Evolutionary conservation across 2,113 vertebrate genomes (phyloP), one percentile per base, ranked within the genome.

Genomic region (Cricetomys ansorgei): DNA sequence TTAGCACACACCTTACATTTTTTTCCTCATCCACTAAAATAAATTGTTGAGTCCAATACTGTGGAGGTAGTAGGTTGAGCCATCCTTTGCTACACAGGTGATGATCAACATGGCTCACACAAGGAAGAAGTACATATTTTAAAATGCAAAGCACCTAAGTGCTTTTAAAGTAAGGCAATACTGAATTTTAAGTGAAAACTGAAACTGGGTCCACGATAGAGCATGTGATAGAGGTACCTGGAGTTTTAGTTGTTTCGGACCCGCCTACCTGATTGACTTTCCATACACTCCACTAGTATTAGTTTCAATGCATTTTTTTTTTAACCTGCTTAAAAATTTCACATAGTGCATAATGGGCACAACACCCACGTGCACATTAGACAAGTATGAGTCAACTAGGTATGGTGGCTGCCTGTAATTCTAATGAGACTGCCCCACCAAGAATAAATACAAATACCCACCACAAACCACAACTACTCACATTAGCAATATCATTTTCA

Each of bases 401-500:
- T 50, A 88, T 73, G 27, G 69, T 72, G 50, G 25, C 25, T 65
- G 23, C 13, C n/a, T 59, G 25, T 75, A 48, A 65, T 50, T 64
- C 31, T n/a, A 31, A 9, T 53, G 48, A 77, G 75, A 34, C 64
- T 31, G 34, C 16, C 12, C 55, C 21, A 0, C 72, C 48, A 87
- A 8, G 10, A 69, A 53, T 50, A 86, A 59, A 85, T 25, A 23
- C 21, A 53, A 67, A 87, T 9, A 87, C 67, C 67, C 67, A 72
- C 25, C n/a, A 85, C 77, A 77, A 89, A 87, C 34, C 37, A 91
- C 40, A 91, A 53, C 92, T 90, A 99, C 99, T 99, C 98, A 99
- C 99, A 95, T 99, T 99, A 83, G 99, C 99, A 85, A 99, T 98
- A 91, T 99, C 99, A 79, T 99, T 99, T 98, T 99, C 99, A 89